Percentiles rank a stretch among this genome's conserved stretches.
Conservation (phyloP, 2,888 invertebrate species). For the Torymus tubicola region DNA sequence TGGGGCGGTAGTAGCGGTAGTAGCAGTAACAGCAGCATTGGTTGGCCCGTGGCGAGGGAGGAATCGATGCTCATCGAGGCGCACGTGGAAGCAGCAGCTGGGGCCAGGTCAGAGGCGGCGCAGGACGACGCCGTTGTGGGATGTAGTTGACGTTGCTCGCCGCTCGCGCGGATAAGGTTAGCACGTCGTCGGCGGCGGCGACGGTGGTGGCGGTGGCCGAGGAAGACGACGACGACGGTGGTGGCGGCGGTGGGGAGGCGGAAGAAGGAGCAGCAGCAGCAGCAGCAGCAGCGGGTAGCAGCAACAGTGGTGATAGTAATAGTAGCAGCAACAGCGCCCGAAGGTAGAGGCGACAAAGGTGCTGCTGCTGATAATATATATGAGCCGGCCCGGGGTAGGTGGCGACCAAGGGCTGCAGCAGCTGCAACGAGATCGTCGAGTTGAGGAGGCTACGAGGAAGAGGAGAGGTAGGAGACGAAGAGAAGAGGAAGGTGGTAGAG, state of each 20-base stretch:
- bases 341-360: background rate
- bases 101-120: conserved; percentile 58
- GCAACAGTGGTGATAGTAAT: background rate
- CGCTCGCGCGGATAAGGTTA: conserved; percentile 63
- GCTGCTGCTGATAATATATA: conserved; percentile 45
- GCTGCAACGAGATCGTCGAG: background rate
- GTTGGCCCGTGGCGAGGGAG: conserved; percentile 21
- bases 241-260: conserved; percentile 18
- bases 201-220: conserved; percentile 45
- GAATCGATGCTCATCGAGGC: conserved; percentile 65
- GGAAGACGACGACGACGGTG: conserved; percentile 43
- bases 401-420: background rate
- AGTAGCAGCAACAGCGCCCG: too few species aligned
- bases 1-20: too few species aligned
- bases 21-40: too few species aligned
- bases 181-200: conserved; percentile 63
- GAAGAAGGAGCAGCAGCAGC: background rate
- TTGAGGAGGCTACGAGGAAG: background rate
- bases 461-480: background rate
- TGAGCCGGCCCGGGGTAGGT: conserved; percentile 23
- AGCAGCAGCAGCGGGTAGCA: background rate
- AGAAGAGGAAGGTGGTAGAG: background rate
- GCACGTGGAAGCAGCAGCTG: background rate
- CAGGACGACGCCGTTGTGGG: conserved; percentile 64
- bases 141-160: conserved; percentile 73